Evolutionary conservation across 2,797 vertebrate genomes (phyloP).

Genomic region (Acipenser ruthenus): DNA sequence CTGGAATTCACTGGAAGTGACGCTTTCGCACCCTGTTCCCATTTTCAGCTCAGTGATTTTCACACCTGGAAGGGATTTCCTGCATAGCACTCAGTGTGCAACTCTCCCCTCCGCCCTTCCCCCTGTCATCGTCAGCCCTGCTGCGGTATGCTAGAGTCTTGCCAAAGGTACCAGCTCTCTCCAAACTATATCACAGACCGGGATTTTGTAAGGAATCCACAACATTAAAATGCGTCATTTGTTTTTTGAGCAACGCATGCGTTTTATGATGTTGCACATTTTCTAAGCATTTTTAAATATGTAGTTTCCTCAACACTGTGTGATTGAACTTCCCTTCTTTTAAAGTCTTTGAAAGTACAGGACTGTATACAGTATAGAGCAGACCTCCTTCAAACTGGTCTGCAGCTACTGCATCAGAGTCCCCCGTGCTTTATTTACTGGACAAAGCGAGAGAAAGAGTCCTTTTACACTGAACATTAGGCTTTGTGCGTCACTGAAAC

Average conservation of each 20-base stretch:
- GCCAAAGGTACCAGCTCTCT: not conserved
- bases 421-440: too few species aligned
- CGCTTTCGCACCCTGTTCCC: not conserved
- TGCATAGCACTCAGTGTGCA: not conserved
- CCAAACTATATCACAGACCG: too few species aligned
- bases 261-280: too few species aligned
- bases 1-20: conserved; percentile 1
- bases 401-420: too few species aligned
- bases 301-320: too few species aligned
- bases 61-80: conserved; percentile 5
- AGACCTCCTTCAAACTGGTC: too few species aligned
- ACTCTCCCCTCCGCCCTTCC: conserved; percentile 19
- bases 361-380: conserved; percentile 12
- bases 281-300: too few species aligned
- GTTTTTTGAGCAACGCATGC: too few species aligned
- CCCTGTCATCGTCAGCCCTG: conserved; percentile 41
- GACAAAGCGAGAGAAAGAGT: too few species aligned
- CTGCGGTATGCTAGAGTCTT: not conserved
- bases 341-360: too few species aligned
- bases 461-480: too few species aligned
- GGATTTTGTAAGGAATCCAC: not conserved
- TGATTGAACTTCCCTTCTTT: too few species aligned
- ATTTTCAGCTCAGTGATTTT: conserved; percentile 3
- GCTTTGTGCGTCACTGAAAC: conserved; percentile 9
- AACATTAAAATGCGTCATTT: not conserved